These are phyloP conservation scores for Chloroclystis v-ata DNA, from an alignment of 2,888 invertebrate species.

Conservation along the genomic window DNA sequence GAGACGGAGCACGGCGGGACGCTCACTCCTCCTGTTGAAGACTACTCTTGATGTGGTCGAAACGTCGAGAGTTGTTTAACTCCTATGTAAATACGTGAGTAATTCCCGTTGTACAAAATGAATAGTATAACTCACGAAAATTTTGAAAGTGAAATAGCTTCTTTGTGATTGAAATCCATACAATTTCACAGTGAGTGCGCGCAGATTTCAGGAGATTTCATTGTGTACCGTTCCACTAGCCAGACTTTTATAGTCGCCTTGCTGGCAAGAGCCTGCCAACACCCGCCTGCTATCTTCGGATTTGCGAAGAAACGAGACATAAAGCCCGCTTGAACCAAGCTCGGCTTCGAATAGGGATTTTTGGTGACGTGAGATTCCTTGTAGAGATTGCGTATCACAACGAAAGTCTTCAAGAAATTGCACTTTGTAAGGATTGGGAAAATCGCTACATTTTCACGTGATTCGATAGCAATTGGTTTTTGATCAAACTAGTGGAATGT, in stretches of 20 bases:
- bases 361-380: slow-evolving; percentile 43
- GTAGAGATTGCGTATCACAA: slow-evolving; percentile 43
- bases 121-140: too few relatives aligned
- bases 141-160: too few relatives aligned
- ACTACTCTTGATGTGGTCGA: too few relatives aligned
- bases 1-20: too few relatives aligned
- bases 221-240: slow-evolving; percentile 35
- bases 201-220: slow-evolving; percentile 41
- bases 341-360: slow-evolving; percentile 45
- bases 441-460: slow-evolving; percentile 24
- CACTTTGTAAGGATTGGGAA: slow-evolving; percentile 28
- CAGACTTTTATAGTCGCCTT: slow-evolving; percentile 39
- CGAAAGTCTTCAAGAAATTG: slow-evolving; percentile 29
- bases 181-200: slow-evolving; percentile 49
- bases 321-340: slow-evolving; percentile 51
- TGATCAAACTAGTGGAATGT: slow-evolving; percentile 23
- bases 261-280: slow-evolving; percentile 33
- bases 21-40: too few relatives aligned
- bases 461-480: slow-evolving; percentile 23
- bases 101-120: too few relatives aligned
- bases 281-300: slow-evolving; percentile 50
- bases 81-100: too few relatives aligned
- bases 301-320: slow-evolving; percentile 58
- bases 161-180: slow-evolving; percentile 42
- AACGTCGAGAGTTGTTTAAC: too few relatives aligned